These are phyloP conservation scores for Tapera naevia DNA, from an alignment of 2,797 vertebrate species.

Conservation along the genomic window DNA sequence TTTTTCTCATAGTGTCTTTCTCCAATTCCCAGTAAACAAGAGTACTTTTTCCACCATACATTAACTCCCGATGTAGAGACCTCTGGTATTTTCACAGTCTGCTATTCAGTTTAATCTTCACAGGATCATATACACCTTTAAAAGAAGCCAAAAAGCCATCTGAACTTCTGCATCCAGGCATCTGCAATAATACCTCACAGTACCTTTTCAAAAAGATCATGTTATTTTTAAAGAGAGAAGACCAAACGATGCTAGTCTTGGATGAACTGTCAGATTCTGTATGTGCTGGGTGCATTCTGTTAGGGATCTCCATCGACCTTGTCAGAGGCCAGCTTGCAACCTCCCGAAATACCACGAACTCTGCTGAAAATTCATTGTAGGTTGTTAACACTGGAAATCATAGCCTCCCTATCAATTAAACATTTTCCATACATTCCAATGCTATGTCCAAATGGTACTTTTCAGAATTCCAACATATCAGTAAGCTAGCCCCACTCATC, in stretches of 20 bases:
- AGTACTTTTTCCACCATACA: background rate
- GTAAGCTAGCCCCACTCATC: background rate
- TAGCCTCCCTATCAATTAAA: background rate
- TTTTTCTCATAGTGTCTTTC: background rate
- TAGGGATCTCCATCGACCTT: background rate
- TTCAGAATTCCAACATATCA: background rate
- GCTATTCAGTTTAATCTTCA: background rate
- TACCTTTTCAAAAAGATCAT: background rate
- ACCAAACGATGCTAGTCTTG: background rate
- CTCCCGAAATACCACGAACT: fast-evolving
- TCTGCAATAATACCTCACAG: background rate
- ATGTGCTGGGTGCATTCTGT: background rate
- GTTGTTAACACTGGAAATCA: background rate
- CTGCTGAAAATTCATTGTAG: background rate
- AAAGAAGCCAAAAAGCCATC: background rate
- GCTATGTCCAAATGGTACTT: background rate
- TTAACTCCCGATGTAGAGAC: background rate
- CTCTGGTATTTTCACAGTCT: background rate
- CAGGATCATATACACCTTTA: background rate
- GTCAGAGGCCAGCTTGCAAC: background rate
- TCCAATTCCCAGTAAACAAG: background rate
- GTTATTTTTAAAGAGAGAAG: background rate
- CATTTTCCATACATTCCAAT: background rate
- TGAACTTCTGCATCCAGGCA: background rate
- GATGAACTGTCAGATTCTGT: background rate